Conservation (phyloP, 2,797 vertebrate genomes). For the Oreochromis grahami region DNA sequence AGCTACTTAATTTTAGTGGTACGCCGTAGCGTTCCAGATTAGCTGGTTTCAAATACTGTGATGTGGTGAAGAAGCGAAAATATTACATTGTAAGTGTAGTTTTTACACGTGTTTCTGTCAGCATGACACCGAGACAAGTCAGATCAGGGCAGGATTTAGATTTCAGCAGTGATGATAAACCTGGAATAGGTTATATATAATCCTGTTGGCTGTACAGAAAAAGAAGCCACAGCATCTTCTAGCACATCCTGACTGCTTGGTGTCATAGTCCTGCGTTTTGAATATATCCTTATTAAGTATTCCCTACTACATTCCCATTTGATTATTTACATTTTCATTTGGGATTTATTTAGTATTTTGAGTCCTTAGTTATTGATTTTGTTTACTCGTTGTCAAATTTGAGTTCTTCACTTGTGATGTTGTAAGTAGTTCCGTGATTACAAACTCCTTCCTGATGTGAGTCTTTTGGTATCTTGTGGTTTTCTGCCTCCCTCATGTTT, state of each 20-base stretch:
- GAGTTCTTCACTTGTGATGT: neutral
- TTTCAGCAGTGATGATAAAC: neutral
- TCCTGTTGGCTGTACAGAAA: neutral
- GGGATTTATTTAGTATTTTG: neutral
- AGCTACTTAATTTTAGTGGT: neutral
- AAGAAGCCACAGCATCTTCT: neutral
- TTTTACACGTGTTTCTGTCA: neutral
- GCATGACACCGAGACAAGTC: fast-evolving
- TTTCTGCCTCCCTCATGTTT: neutral
- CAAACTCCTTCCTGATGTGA: neutral
- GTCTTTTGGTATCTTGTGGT: neutral
- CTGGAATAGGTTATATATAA: neutral
- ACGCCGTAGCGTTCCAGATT: neutral
- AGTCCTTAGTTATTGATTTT: fast-evolving
- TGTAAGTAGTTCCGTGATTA: neutral
- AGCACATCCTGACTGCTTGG: neutral
- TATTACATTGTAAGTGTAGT: neutral
- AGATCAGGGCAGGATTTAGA: fast-evolving
- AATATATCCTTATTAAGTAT: neutral
- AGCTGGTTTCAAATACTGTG: neutral
- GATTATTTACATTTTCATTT: neutral
- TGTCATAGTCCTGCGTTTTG: neutral
- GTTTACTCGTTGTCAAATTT: neutral
- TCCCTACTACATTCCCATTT: neutral
- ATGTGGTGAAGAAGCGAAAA: neutral